Percentiles rank a stretch among this genome's conserved stretches.
These are phyloP conservation scores for Brachyptera risi DNA, from an alignment of 2,888 invertebrate genomes.

Conservation along the genomic window DNA sequence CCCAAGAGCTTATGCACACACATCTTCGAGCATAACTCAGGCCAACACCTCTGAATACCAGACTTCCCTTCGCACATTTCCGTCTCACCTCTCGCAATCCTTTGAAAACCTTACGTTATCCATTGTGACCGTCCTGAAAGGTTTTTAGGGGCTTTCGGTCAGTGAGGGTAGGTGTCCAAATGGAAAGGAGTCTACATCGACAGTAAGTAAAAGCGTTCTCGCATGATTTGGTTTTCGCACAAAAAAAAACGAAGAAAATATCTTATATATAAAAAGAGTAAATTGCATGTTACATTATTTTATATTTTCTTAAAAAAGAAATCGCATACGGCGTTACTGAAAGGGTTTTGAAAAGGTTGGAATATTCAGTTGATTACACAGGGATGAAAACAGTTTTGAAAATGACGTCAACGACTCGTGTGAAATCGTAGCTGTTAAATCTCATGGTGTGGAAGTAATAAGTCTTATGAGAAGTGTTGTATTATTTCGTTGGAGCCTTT, in stretches of 20 bases:
- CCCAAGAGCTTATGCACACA: no score
- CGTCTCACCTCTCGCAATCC: constrained; percentile 15
- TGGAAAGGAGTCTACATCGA: background rate
- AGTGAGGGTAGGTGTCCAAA: constrained; percentile 13
- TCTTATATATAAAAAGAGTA: background rate
- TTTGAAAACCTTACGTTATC: constrained; percentile 13
- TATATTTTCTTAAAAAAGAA: constrained; percentile 5
- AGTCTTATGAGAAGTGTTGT: background rate
- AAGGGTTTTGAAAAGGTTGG: no score
- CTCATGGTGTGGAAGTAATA: no score
- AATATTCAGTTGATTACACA: constrained; percentile 15
- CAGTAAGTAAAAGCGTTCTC: constrained; percentile 6
- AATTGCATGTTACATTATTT: no score
- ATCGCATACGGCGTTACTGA: constrained; percentile 14
- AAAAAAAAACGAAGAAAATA: constrained; percentile 1
- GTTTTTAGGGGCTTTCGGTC: constrained; percentile 19
- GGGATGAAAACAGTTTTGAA: constrained; percentile 16
- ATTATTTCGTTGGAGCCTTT: background rate
- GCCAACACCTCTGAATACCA: no score
- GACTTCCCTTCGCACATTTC: constrained; percentile 2
- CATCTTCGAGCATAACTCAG: no score
- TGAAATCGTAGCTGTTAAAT: no score
- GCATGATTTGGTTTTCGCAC: constrained; percentile 9
- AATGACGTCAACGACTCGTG: constrained; percentile 10
- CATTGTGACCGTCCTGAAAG: constrained; percentile 9